Base-by-base conservation (phyloP, 2,113 vertebrate species). In the Leptobrachium leishanense region DNA sequence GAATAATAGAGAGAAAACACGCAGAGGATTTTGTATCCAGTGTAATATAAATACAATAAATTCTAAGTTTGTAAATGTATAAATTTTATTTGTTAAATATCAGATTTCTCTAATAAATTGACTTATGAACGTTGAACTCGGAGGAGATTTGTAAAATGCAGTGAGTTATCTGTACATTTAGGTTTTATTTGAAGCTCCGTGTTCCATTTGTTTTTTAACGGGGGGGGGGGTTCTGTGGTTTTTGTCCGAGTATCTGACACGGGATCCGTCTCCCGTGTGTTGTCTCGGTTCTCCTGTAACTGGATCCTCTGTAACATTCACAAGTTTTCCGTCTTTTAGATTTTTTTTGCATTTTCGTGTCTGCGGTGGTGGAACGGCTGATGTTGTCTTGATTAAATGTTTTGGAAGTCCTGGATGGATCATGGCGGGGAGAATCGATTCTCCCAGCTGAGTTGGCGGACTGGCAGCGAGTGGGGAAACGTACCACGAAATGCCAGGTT, bases 361-460 rank as follows among this genome's bases (percentile, higher is more conserved):
- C 85, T 85, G 67, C 72, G 74, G 84, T 84, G 86, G 83, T 82
- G 82, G 88, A 84, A 90, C 85, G 86, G 86, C 85, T 82, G 85
- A 84, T 88, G 90, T 87, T 43, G 57, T 75, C 73, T 85, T 84
- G 87, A 92, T 92, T 88, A 90, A 89, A 92, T 89, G 83, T 89
- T 85, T 82, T 88, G 89, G 92, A 89, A 85, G 87, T 89, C 86
- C 86, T 85, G 74, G 77, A 88, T 83, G 87, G 87, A 88, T 88
- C 89, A 90, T n/a, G 84, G 91, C 91, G 89, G 89, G 90, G 93
- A 94, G 84, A 95, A 95, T 94, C 82, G 86, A 94, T 95, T 94
- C 90, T 88, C 67, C 50, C 86, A 87, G 91, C 86, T 83, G 86
- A 86, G 85, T 85, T 85, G 91, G 89, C 88, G 79, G 87, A 83